These are phyloP conservation scores for Microctenopoma stevenorrisi DNA, from an alignment of 2,797 vertebrate species.

Conservation along the genomic window DNA sequence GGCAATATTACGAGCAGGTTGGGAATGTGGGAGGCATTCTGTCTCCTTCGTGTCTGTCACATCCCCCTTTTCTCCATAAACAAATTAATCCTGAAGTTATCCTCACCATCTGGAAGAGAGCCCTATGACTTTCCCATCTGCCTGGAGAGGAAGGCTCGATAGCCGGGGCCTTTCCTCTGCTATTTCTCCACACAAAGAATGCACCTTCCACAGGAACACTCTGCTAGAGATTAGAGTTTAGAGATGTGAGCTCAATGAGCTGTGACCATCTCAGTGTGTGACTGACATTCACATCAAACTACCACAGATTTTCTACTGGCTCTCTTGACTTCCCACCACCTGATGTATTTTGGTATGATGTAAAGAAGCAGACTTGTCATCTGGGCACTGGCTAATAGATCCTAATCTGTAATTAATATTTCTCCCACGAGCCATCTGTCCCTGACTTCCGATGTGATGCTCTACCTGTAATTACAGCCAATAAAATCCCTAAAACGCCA, in stretches of 20 bases:
- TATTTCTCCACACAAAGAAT: slow-evolving; percentile 47
- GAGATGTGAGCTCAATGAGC: too few relatives aligned
- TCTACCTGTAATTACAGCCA: slow-evolving; percentile 77
- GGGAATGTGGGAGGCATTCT: slow-evolving; percentile 56
- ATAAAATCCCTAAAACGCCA: slow-evolving; percentile 72
- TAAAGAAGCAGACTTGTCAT: slow-evolving; percentile 48
- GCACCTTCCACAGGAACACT: slow-evolving; percentile 25
- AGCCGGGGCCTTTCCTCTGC: slow-evolving; percentile 37
- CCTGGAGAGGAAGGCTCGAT: slow-evolving; percentile 43
- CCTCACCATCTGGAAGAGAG: slow-evolving; percentile 50
- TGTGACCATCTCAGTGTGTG: too few relatives aligned
- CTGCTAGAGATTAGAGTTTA: too few relatives aligned
- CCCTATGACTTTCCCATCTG: slow-evolving; percentile 77
- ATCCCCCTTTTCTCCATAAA: slow-evolving; percentile 60
- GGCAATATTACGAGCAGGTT: slow-evolving; percentile 28
- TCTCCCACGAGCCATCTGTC: slow-evolving; percentile 51
- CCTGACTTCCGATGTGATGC: slow-evolving; percentile 71
- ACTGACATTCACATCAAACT: too few relatives aligned
- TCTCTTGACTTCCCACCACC: neutral
- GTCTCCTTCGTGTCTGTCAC: slow-evolving; percentile 29
- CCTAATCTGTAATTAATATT: slow-evolving; percentile 79
- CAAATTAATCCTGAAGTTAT: slow-evolving; percentile 65
- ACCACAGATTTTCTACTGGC: too few relatives aligned
- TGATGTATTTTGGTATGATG: slow-evolving; percentile 24
- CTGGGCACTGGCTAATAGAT: slow-evolving; percentile 66